Conservation (phyloP, 2,888 invertebrate genomes). For the Papilio protenor region DNA sequence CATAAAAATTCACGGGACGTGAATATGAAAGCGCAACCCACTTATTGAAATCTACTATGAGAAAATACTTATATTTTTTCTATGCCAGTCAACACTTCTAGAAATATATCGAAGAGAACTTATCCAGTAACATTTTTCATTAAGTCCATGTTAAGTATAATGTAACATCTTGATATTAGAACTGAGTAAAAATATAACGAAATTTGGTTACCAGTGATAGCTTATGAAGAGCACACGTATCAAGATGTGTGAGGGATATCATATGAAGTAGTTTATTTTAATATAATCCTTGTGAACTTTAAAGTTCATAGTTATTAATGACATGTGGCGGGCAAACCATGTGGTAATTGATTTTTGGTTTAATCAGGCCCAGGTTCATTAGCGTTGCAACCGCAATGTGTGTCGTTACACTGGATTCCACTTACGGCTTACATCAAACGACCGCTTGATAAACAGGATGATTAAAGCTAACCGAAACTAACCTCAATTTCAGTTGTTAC, state of each 20-base stretch:
- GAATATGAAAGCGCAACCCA: slow-evolving; percentile 34
- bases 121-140: background rate
- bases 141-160: background rate
- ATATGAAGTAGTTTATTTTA: background rate
- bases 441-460: slow-evolving; percentile 30
- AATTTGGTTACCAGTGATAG: background rate
- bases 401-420: slow-evolving; percentile 28
- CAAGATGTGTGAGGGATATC: background rate
- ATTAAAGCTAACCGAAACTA: slow-evolving; percentile 30
- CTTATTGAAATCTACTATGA: slow-evolving; percentile 33
- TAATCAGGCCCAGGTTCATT: slow-evolving; percentile 31
- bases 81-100: background rate
- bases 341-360: slow-evolving; percentile 37
- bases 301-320: slow-evolving; percentile 17
- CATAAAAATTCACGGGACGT: slow-evolving; percentile 37
- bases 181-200: background rate
- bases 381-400: slow-evolving; percentile 34
- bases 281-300: background rate
- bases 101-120: background rate
- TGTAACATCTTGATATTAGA: background rate
- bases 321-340: background rate
- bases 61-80: slow-evolving; percentile 20
- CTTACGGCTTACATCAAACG: slow-evolving; percentile 33
- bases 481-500: slow-evolving; percentile 15
- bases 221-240: background rate